phyloP scores from a whole-genome alignment of 2,797 vertebrate genomes.

The Crenichthys baileyi region DNA sequence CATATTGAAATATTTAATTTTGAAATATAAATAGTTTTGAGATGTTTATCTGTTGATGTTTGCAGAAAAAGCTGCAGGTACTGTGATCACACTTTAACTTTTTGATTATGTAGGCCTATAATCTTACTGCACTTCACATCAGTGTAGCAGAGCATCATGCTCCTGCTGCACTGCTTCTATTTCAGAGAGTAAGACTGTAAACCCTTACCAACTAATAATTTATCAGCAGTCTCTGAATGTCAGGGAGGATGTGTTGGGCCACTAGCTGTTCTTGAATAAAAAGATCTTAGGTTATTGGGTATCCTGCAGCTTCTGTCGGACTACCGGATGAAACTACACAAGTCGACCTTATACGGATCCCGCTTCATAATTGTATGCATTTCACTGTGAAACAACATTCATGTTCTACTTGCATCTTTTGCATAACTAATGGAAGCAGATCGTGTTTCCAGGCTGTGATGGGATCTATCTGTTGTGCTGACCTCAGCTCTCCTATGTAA shows the following conservation, averaged over 20 bases:
- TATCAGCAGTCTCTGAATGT: constrained; percentile 26
- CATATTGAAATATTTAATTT: neutral
- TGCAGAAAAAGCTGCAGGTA: neutral
- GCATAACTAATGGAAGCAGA: neutral
- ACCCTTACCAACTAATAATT: constrained; percentile 31
- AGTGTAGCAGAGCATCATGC: neutral
- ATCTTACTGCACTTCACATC: neutral
- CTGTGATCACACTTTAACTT: neutral
- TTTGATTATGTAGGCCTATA: neutral
- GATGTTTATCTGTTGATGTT: neutral
- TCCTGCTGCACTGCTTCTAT: neutral
- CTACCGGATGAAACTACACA: neutral
- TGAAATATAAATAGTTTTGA: neutral
- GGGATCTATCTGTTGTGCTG: neutral
- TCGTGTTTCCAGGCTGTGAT: neutral
- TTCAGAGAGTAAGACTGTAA: constrained; percentile 11
- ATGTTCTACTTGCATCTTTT: neutral
- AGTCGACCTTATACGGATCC: neutral
- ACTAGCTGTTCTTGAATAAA: constrained; percentile 4
- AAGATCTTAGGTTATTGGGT: constrained; percentile 39
- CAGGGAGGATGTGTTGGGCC: neutral
- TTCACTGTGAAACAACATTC: neutral
- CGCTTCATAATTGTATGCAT: neutral
- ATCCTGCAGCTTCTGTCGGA: constrained; percentile 13
- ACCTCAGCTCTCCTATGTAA: neutral